A percentile compares a stretch with the other conserved stretches of the same genome.
Conservation (phyloP, 2,797 vertebrate genomes). For the Sebastes elongatus region DNA sequence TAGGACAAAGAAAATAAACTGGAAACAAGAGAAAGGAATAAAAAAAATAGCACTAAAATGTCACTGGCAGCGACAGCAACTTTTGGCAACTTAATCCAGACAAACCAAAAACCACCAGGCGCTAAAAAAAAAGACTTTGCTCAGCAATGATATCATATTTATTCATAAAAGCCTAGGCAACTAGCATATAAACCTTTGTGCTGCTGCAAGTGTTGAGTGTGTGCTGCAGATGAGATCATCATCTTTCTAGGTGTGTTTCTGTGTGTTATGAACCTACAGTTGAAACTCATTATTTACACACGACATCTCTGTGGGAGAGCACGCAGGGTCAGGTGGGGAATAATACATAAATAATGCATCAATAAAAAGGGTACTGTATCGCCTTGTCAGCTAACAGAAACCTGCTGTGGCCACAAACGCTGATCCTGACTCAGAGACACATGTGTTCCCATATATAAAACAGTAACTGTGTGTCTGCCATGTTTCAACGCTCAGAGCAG, state of each 20-base stretch:
- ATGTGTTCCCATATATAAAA: constrained; percentile 3
- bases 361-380: constrained; percentile 12
- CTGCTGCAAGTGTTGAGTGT: background rate
- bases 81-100: constrained; percentile 15
- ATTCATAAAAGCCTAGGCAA: background rate
- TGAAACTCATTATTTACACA: constrained; percentile 32
- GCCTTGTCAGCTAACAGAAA: constrained; percentile 40
- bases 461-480: background rate
- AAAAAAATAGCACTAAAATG: constrained; percentile 4
- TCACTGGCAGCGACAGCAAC: constrained; percentile 1
- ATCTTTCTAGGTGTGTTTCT: background rate
- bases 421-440: background rate
- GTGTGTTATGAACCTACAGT: background rate
- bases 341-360: constrained; percentile 51
- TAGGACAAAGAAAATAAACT: constrained; percentile 24
- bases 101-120: constrained; percentile 12
- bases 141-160: background rate
- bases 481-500: constrained; percentile 13
- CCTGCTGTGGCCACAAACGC: constrained; percentile 42
- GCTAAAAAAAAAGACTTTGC: background rate
- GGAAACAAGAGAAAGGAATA: background rate
- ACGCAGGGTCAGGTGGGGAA: constrained; percentile 7
- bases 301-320: constrained; percentile 24
- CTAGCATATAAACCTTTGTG: background rate
- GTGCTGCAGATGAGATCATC: background rate